Base-by-base conservation (phyloP, 1,140 invertebrate species). In the Procambarus virginalis region DNA sequence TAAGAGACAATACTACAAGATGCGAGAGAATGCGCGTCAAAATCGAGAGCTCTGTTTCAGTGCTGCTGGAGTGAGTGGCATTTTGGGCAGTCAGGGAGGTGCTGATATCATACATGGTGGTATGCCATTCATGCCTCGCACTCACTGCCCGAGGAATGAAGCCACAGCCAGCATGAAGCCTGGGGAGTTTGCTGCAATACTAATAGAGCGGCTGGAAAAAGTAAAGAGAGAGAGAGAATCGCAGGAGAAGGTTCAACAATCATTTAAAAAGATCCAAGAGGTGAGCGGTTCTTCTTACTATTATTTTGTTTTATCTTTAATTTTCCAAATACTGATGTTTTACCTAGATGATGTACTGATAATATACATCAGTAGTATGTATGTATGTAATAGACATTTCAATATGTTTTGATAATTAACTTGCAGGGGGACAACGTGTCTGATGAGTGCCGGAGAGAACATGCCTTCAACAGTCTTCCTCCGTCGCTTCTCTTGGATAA, bases 391-490 rank as follows among this genome's bases (percentile, higher is more conserved):
- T n/a, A 55, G 12, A 12, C 2, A 8, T 55, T 12, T 55, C 4
- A 55, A 1, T 55, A 12, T 55, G 51, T 55, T 55, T 55, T 55
- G 51, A 8, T 55, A 9, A 73, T 51, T 9, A 34, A 8, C 49
- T 68, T 79, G 45, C 81, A 89, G 88, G 88, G 80, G 22, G 88
- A 89, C 88, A 89, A 89, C 68, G 88, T 89, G 20, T 84, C 88
- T 4, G 82, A 89, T 48, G 88, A 89, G 81, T 89, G 88, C 60
- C 82, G 81, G 3, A 78, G 81, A 60, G 81, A 84, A 73, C 88
- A 89, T 45, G 88, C 88, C 75, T 89, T 89, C 75, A 89, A 89
- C 75, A 89, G 88, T 78, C 88, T 89, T 34, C 82, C 81, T 77
- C 88, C 88, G n/a, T 89, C 75, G n/a, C 46, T 89, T n/a, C 81